Evolutionary conservation across 2,113 vertebrate genomes (phyloP), one percentile per base, ranked within the genome.

Genomic region (Lagopus leucura): DNA sequence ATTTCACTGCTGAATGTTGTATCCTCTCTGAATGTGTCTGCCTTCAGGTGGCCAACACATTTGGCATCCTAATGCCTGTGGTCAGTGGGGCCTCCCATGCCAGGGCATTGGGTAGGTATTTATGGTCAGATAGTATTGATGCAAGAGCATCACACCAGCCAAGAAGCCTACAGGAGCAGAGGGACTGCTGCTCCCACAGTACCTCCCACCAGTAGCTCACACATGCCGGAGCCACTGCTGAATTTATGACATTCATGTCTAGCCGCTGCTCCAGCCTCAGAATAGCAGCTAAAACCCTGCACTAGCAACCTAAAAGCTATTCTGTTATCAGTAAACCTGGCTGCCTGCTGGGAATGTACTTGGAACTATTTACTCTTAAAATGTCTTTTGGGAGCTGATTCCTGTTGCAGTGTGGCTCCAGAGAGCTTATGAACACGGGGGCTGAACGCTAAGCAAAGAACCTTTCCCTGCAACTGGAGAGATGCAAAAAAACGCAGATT

Each of bases 191-290:
- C 43, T 92, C 32, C 61, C 2, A 6, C 73, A 19, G 52, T 18
- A 34, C 16, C 60, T 84, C 45, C 25, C 4, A n/a, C n/a, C 79
- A 82, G 54, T 0, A 70, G 4, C 3, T 78, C 3, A 1, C 43
- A 2, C 27, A 40, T 64, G 28, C 34, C 0, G 32, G 69, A 73
- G 79, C 65, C 8, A 18, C 48, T n/a, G 71, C 42, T 2, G 1
- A 2, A 10, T 8, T 28, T 40, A 15, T 45, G 3, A 25, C 2
- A 5, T 4, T 79, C 11, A 0, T 3, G 2, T 52, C 54, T 61
- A n/a, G 0, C 36, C n/a, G 0, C 28, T 16, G 80, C 64, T 42
- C 1, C 69, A n/a, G 32, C 4, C 54, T 40, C 7, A 11, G 32
- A 38, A 32, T 0, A 19, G 12, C 9, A 69, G 58, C 55, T 57